Evolutionary conservation across 2,113 vertebrate genomes (phyloP).

Genomic region (Coptodon bakossiorum): DNA sequence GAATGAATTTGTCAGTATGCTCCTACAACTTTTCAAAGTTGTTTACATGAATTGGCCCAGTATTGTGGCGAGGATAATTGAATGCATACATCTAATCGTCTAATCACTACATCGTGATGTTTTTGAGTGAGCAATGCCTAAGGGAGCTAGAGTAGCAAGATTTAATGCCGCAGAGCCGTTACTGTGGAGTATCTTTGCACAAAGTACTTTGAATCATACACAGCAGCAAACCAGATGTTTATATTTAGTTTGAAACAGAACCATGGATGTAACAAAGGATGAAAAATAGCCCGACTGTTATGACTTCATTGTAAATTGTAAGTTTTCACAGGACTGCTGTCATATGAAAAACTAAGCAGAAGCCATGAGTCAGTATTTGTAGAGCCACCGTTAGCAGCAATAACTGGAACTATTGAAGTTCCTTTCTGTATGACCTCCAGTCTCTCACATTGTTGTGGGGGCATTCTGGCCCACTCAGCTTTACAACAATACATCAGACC

Average conservation of each 20-base stretch:
- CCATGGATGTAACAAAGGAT: background rate
- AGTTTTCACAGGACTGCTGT: background rate
- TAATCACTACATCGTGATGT: background rate
- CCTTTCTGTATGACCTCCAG: rapidly evolving
- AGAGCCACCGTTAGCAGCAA: background rate
- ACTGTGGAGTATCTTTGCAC: background rate
- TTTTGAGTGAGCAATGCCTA: rapidly evolving
- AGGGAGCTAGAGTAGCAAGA: rapidly evolving
- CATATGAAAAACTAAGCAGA: background rate
- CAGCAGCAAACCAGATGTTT: background rate
- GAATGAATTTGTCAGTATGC: background rate
- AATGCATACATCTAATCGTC: background rate
- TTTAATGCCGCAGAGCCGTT: background rate
- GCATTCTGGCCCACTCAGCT: background rate
- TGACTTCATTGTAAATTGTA: background rate
- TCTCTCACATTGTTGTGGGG: background rate
- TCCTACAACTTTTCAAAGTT: background rate
- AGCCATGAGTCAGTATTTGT: background rate
- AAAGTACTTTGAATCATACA: rapidly evolving
- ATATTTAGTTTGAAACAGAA: background rate
- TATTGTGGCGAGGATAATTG: background rate
- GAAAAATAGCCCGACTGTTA: rapidly evolving
- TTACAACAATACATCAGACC: background rate
- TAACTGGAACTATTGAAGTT: background rate
- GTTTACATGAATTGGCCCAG: rapidly evolving